These are phyloP conservation scores for Clarias laeviceps DNA, from an alignment of 2,797 vertebrate species.

Conservation along the genomic window DNA sequence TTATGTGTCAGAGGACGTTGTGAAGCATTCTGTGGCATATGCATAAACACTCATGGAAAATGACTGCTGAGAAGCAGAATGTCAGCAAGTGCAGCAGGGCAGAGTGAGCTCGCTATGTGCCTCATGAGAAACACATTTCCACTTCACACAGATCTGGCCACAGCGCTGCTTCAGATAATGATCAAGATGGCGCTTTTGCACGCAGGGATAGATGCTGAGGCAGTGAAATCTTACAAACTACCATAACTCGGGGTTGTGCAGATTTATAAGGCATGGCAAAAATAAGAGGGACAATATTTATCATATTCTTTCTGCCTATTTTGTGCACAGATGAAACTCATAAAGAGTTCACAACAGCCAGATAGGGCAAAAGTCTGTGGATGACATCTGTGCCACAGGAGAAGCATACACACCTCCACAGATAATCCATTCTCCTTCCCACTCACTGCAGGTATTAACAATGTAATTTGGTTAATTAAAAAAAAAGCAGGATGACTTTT, in stretches of 20 bases:
- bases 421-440: constrained; percentile 1
- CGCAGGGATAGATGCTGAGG: constrained; percentile 27
- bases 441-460: constrained; percentile 45
- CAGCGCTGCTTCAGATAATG: constrained; percentile 29
- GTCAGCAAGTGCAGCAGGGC: constrained; percentile 35
- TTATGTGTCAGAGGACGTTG: constrained; percentile 2
- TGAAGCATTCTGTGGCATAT: constrained; percentile 33
- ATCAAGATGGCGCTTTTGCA: constrained; percentile 23
- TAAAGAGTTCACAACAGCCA: background rate
- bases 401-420: constrained; percentile 15
- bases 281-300: constrained; percentile 17
- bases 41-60: constrained; percentile 16
- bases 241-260: background rate
- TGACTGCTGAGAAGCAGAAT: constrained; percentile 11
- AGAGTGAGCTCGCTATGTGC: constrained; percentile 12
- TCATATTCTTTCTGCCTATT: constrained; percentile 21
- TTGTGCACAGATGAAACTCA: constrained; percentile 1
- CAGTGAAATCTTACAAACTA: background rate
- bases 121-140: constrained; percentile 28
- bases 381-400: constrained; percentile 1
- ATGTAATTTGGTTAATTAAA: constrained; percentile 47
- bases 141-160: constrained; percentile 34
- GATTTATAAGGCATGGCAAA: constrained; percentile 12
- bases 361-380: background rate
- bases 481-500: constrained; percentile 38